Conservation (phyloP, 2,888 invertebrate genomes). For the Pyralis farinalis region DNA sequence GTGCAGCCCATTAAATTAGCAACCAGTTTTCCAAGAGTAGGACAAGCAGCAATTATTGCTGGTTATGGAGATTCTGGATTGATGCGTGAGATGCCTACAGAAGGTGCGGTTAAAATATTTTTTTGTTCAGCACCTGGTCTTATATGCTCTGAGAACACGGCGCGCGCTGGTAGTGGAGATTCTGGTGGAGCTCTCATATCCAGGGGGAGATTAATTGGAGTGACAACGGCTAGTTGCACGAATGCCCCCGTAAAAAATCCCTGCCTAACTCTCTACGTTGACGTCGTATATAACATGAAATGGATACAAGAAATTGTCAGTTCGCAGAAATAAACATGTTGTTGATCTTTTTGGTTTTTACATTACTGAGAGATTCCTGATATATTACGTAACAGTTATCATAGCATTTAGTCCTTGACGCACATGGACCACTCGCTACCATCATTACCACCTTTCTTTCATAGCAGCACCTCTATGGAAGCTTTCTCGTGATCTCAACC, state of each 20-base stretch:
- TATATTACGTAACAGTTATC: too few relatives aligned
- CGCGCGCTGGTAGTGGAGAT: slow-evolving; percentile 26
- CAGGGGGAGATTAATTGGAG: slow-evolving; percentile 23
- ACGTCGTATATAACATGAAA: slow-evolving; percentile 20
- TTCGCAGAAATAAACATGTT: background rate
- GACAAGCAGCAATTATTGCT: slow-evolving; percentile 20
- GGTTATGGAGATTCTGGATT: slow-evolving; percentile 25
- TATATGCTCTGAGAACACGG: slow-evolving; percentile 23
- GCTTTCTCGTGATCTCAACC: too few relatives aligned
- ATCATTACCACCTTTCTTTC: too few relatives aligned
- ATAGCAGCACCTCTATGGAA: too few relatives aligned
- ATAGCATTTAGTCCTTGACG: too few relatives aligned
- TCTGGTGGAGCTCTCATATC: slow-evolving; percentile 32
- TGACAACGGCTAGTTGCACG: slow-evolving; percentile 23
- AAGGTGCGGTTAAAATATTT: slow-evolving; percentile 21
- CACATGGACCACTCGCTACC: too few relatives aligned
- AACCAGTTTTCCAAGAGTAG: background rate
- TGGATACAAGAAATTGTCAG: slow-evolving; percentile 25
- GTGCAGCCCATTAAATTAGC: slow-evolving; percentile 21
- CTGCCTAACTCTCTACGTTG: slow-evolving; percentile 24
- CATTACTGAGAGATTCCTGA: background rate
- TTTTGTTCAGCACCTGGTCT: slow-evolving; percentile 21
- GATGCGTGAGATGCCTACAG: slow-evolving; percentile 14
- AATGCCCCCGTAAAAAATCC: slow-evolving; percentile 9
- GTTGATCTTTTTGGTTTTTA: too few relatives aligned